Evolutionary conservation across 2,113 vertebrate species (phyloP).

Genomic region (Chaetops frenatus): DNA sequence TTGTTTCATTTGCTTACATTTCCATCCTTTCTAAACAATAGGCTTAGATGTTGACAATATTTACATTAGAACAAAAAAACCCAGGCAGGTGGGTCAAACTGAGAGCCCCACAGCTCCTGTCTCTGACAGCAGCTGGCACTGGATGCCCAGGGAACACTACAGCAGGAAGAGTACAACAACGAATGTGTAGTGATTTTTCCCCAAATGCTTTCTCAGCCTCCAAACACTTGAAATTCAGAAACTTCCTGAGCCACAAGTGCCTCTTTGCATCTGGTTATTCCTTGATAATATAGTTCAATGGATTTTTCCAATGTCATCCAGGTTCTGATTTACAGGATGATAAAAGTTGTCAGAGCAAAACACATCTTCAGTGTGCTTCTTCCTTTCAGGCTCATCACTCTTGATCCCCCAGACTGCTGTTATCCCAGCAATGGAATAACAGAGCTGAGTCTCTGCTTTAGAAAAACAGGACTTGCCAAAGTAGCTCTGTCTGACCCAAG

Average conservation of each 20-base stretch:
- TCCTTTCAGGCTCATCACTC: neutral
- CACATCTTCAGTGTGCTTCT: neutral
- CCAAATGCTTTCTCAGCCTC: neutral
- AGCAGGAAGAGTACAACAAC: neutral
- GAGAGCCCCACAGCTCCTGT: neutral
- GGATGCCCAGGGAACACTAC: neutral
- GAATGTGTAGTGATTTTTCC: neutral
- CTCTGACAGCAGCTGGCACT: neutral
- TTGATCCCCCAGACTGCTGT: neutral
- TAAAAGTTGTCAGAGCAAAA: neutral
- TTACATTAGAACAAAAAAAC: neutral
- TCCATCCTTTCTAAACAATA: neutral
- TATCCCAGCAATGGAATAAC: neutral
- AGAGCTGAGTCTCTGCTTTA: neutral
- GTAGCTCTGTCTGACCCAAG: neutral
- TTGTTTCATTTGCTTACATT: neutral
- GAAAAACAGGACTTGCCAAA: neutral
- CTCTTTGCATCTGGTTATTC: neutral
- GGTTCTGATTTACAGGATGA: neutral
- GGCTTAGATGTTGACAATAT: neutral
- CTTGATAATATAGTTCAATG: neutral
- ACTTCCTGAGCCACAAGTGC: neutral
- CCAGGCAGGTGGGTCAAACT: neutral
- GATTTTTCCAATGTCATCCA: neutral
- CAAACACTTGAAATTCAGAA: neutral